Evolutionary conservation across 2,113 vertebrate genomes (phyloP).

Genomic region (Lontra canadensis): DNA sequence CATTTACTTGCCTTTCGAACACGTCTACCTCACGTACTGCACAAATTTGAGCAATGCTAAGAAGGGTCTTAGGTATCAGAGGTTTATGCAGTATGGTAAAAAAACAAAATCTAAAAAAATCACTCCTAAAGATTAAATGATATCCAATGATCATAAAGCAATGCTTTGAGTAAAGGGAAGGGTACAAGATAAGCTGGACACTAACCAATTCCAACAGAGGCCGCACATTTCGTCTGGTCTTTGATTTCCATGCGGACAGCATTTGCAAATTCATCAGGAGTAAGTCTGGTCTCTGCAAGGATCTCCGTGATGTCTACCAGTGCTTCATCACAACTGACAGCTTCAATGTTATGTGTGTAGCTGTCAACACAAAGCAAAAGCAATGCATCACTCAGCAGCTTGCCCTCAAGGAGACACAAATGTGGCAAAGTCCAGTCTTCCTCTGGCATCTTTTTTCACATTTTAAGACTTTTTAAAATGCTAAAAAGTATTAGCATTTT

Average conservation of each 20-base stretch:
- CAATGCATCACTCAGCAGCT: conserved; percentile 72
- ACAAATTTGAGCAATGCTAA: background rate
- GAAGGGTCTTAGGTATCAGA: background rate
- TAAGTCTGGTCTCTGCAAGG: conserved; percentile 90
- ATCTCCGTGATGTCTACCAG: conserved; percentile 93
- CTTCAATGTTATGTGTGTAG: conserved; percentile 97
- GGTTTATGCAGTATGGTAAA: background rate
- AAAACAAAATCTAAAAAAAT: background rate
- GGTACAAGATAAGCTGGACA: background rate
- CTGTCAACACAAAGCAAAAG: conserved; percentile 86
- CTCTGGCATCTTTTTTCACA: background rate
- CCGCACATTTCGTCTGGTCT: conserved; percentile 93
- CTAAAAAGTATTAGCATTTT: background rate
- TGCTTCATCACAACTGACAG: conserved; percentile 98
- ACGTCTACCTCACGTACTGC: background rate
- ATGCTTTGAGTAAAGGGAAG: background rate
- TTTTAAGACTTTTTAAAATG: background rate
- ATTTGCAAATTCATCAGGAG: conserved; percentile 92
- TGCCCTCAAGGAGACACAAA: conserved; percentile 71
- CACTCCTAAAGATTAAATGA: background rate
- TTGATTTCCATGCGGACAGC: conserved; percentile 92
- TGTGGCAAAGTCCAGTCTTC: conserved; percentile 68
- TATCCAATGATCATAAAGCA: background rate
- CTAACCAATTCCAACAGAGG: conserved; percentile 97
- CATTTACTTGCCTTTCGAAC: background rate